Conservation (phyloP, 2,797 vertebrate genomes). For the Cynopterus sphinx region DNA sequence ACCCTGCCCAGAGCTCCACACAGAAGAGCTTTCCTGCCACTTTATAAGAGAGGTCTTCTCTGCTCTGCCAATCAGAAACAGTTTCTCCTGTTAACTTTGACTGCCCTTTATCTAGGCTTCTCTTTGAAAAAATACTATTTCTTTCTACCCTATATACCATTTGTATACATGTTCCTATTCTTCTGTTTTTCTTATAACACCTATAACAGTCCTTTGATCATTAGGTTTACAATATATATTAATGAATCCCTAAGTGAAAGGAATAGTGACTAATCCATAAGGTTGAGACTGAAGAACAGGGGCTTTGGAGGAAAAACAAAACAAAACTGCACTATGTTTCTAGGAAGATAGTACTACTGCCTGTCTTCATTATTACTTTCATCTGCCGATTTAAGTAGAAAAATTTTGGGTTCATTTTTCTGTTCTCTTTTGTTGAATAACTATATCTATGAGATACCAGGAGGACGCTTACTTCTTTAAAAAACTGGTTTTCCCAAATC, state of each 20-base stretch:
- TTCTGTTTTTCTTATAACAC: not conserved
- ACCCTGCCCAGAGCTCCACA: not conserved
- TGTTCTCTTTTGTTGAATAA: constrained; percentile 13
- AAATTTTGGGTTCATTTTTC: not conserved
- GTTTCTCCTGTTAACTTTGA: not conserved
- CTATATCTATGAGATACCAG: not conserved
- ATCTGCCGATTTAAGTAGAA: not conserved
- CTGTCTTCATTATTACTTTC: not conserved
- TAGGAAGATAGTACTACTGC: not conserved
- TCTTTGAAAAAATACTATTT: not conserved
- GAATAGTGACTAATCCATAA: not conserved
- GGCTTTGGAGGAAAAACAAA: not conserved
- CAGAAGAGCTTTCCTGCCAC: not conserved
- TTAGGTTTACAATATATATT: not conserved
- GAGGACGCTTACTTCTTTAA: not conserved
- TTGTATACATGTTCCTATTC: not conserved
- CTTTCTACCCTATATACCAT: not conserved
- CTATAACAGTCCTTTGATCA: not conserved
- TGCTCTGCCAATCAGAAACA: not conserved
- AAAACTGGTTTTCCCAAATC: not conserved
- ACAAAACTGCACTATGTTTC: not conserved
- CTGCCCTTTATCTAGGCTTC: not conserved
- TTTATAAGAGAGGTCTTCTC: not conserved
- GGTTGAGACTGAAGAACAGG: not conserved
- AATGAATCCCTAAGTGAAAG: not conserved